Percentiles rank a stretch among this genome's conserved stretches.
phyloP scores from a whole-genome alignment of 2,888 invertebrate genomes.

The Dione vanillae region DNA sequence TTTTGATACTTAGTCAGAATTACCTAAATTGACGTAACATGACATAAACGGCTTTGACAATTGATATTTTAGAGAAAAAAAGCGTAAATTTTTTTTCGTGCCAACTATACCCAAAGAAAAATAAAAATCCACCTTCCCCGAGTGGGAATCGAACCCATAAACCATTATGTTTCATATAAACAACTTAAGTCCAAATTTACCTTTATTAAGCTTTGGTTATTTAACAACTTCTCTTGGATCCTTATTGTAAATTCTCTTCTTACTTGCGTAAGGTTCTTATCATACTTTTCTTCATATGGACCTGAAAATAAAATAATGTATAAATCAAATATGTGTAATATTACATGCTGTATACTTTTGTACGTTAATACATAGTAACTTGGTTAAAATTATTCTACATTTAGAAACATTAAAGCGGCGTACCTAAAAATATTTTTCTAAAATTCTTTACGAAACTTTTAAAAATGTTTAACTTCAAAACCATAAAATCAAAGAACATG shows the following conservation, averaged over 20 bases:
- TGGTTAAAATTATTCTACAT: too few species aligned
- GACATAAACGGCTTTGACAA: neutral
- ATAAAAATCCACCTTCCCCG: too few species aligned
- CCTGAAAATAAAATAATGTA: constrained; percentile 55
- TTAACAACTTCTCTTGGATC: constrained; percentile 54
- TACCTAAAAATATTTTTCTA: too few species aligned
- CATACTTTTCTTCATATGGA: constrained; percentile 61
- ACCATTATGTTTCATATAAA: constrained; percentile 16
- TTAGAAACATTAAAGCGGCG: too few species aligned
- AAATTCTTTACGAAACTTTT: too few species aligned
- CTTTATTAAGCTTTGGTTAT: constrained; percentile 54
- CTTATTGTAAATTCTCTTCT: constrained; percentile 57
- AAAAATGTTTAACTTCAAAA: too few species aligned
- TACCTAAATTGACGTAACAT: constrained; percentile 10
- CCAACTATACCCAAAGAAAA: neutral
- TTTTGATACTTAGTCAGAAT: neutral
- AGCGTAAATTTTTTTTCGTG: neutral
- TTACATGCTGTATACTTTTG: too few species aligned
- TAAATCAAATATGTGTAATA: too few species aligned
- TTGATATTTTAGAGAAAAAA: neutral
- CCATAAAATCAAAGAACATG: too few species aligned
- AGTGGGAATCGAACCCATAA: too few species aligned
- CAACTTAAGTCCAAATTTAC: constrained; percentile 49
- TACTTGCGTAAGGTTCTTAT: constrained; percentile 59
- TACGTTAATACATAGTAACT: too few species aligned